Evolutionary conservation across 64 coral and sea anemone species (phyloP).

Genomic region (Montipora cactus): DNA sequence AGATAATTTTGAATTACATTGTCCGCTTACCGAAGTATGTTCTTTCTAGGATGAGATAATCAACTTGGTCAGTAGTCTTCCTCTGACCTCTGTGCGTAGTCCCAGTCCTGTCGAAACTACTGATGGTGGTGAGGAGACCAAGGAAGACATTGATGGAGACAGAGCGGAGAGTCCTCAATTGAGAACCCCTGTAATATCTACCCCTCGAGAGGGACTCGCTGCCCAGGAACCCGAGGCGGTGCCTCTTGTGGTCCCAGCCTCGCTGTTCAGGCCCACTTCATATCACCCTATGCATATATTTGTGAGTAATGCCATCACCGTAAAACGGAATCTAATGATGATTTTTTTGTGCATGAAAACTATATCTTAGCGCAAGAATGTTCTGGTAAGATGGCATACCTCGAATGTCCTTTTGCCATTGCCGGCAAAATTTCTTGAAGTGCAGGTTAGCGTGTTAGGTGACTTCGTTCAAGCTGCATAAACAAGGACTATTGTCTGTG

Average conservation of each 20-base stretch:
- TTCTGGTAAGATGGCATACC: no score
- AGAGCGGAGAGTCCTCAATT: neutral
- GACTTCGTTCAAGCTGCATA: no score
- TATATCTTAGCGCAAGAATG: no score
- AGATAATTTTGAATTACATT: no score
- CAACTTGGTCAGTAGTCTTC: slow-evolving; percentile 65
- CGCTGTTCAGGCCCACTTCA: slow-evolving; percentile 73
- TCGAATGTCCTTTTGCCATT: no score
- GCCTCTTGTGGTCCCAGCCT: slow-evolving; percentile 88
- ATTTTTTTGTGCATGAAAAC: neutral
- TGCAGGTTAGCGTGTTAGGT: no score
- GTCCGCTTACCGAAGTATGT: no score
- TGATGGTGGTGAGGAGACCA: slow-evolving; percentile 69
- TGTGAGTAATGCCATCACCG: slow-evolving; percentile 56
- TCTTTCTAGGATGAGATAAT: slow-evolving; percentile 79
- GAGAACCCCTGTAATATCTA: slow-evolving; percentile 53
- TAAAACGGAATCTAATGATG: neutral
- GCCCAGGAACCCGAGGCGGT: slow-evolving; percentile 79
- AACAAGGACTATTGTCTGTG: no score
- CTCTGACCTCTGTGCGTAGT: slow-evolving; percentile 42
- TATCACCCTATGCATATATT: slow-evolving; percentile 96
- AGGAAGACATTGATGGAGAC: slow-evolving; percentile 27
- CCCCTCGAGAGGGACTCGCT: slow-evolving; percentile 61
- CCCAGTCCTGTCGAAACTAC: slow-evolving; percentile 38
- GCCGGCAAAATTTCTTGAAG: no score